These are phyloP conservation scores for Toxotes jaculatrix DNA, from an alignment of 2,113 vertebrate species.

Conservation along the genomic window DNA sequence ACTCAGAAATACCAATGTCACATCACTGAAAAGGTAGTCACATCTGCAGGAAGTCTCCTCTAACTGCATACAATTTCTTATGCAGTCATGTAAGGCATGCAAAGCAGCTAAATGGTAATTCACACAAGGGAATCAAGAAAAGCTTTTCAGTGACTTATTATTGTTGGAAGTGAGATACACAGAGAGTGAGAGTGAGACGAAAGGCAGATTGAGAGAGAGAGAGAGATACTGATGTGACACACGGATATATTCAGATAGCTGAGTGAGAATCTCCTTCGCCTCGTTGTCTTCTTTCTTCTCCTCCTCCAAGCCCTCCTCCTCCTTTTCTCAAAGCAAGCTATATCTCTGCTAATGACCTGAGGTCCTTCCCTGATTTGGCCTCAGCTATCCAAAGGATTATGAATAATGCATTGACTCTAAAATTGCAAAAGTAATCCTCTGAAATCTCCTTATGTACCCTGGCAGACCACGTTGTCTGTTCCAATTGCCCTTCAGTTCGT, in stretches of 20 bases:
- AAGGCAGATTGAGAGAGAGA: slow-evolving; percentile 11
- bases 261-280: slow-evolving; percentile 55
- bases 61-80: slow-evolving; percentile 47
- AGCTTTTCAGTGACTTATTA: slow-evolving; percentile 58
- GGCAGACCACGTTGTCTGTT: slow-evolving; percentile 81
- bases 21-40: slow-evolving; percentile 72
- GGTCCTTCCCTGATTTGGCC: slow-evolving; percentile 84
- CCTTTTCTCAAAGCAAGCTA: slow-evolving; percentile 62
- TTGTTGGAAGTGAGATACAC: slow-evolving; percentile 63
- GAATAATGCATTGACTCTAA: slow-evolving; percentile 87
- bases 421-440: slow-evolving; percentile 88
- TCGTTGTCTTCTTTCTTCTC: slow-evolving; percentile 50
- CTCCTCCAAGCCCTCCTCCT: slow-evolving; percentile 57
- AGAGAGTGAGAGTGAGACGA: slow-evolving; percentile 39
- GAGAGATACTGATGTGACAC: slow-evolving; percentile 52
- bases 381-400: slow-evolving; percentile 84
- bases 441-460: slow-evolving; percentile 85
- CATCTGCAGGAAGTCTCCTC: slow-evolving; percentile 71
- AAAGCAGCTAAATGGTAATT: slow-evolving; percentile 66
- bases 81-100: slow-evolving; percentile 63
- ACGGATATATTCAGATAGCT: slow-evolving; percentile 54
- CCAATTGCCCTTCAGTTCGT: slow-evolving; percentile 77
- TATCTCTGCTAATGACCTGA: slow-evolving; percentile 79
- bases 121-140: slow-evolving; percentile 59
- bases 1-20: slow-evolving; percentile 67